These are phyloP conservation scores for Vanacampus margaritifer DNA, from an alignment of 2,113 vertebrate species.

Conservation along the genomic window DNA sequence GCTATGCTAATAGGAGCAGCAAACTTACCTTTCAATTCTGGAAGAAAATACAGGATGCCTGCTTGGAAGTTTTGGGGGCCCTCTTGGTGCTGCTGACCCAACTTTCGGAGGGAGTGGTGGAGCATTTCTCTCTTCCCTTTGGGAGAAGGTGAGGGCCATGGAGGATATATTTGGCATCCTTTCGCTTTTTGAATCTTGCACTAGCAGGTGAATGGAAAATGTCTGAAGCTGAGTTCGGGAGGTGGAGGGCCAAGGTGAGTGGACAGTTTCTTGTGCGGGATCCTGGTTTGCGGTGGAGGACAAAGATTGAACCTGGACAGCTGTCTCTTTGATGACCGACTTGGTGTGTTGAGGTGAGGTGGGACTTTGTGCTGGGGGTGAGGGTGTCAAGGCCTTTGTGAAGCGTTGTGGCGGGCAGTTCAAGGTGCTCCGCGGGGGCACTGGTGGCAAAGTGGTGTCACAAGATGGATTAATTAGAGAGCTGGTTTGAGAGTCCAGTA, in stretches of 20 bases:
- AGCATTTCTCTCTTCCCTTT: slow-evolving; percentile 31
- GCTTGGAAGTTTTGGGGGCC: slow-evolving; percentile 46
- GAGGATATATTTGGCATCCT: slow-evolving; percentile 22
- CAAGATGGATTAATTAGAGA: not conserved
- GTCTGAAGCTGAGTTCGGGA: slow-evolving; percentile 29
- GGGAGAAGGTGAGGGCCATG: slow-evolving; percentile 6
- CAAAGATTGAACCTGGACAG: not conserved
- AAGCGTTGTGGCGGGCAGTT: slow-evolving; percentile 76
- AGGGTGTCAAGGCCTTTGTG: slow-evolving; percentile 24
- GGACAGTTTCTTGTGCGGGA: not conserved
- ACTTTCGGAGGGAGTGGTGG: slow-evolving; percentile 75
- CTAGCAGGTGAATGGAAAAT: slow-evolving; percentile 15
- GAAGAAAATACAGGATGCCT: slow-evolving; percentile 43
- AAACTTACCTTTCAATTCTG: slow-evolving; percentile 56
- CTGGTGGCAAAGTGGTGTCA: slow-evolving; percentile 72
- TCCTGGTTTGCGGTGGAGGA: not conserved
- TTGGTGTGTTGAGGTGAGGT: slow-evolving; percentile 15
- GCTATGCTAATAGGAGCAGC: not conserved
- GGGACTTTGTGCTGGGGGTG: not conserved
- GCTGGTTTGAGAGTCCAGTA: not conserved
- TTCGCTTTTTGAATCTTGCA: not conserved
- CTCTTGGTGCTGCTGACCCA: slow-evolving; percentile 52
- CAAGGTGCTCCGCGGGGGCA: slow-evolving; percentile 79
- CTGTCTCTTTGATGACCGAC: not conserved
- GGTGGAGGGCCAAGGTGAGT: not conserved